These are phyloP conservation scores for Apodemia zela DNA, from an alignment of 2,888 invertebrate species.

Conservation along the genomic window DNA sequence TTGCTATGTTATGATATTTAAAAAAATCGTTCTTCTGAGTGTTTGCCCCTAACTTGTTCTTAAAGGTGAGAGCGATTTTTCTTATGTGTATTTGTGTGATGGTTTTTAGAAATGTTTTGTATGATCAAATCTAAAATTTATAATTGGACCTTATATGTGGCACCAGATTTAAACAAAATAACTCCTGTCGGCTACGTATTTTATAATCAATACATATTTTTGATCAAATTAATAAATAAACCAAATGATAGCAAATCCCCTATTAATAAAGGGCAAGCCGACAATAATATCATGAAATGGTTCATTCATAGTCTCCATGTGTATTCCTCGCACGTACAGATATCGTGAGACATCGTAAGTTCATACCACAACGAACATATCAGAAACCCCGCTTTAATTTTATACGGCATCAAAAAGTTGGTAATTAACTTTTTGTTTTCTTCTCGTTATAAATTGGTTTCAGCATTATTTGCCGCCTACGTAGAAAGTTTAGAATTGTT, in stretches of 20 bases:
- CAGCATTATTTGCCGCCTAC: conserved; percentile 12
- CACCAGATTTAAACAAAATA: too few relatives aligned
- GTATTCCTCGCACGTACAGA: conserved; percentile 1
- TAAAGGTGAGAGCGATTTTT: too few relatives aligned
- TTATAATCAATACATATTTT: too few relatives aligned
- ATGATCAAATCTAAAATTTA: too few relatives aligned
- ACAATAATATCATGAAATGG: not conserved
- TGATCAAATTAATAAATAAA: conserved; percentile 8
- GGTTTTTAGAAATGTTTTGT: too few relatives aligned
- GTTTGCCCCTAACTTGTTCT: too few relatives aligned
- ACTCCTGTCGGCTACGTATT: too few relatives aligned
- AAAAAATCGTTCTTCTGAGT: too few relatives aligned
- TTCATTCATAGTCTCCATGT: not conserved
- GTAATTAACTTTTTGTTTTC: conserved; percentile 8
- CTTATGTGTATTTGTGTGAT: too few relatives aligned
- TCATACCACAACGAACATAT: conserved; percentile 4
- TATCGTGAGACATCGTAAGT: conserved; percentile 11
- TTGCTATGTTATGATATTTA: too few relatives aligned
- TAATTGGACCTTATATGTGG: too few relatives aligned
- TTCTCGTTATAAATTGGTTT: conserved; percentile 1
- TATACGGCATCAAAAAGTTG: conserved; percentile 10
- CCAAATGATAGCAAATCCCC: conserved; percentile 3
- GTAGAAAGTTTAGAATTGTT: not conserved
- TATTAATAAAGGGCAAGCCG: conserved; percentile 4
- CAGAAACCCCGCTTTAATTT: conserved; percentile 6